These are phyloP conservation scores for Fulmarus glacialis DNA, from an alignment of 2,113 vertebrate genomes.

Conservation along the genomic window DNA sequence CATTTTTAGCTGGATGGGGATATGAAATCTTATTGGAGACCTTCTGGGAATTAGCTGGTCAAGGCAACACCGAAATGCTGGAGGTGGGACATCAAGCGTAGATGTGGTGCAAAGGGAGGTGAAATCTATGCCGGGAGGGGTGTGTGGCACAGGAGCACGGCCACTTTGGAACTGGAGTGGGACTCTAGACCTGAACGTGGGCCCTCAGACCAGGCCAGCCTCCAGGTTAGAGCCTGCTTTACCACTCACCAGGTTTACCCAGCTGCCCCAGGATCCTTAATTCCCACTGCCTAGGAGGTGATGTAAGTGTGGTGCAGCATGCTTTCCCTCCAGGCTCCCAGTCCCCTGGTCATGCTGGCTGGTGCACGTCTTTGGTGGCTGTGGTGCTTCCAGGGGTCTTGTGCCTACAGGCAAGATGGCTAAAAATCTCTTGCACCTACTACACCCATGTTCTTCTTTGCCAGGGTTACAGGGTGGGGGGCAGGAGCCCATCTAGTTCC, in stretches of 20 bases:
- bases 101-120: background rate
- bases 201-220: background rate
- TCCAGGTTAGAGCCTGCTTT: background rate
- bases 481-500: background rate
- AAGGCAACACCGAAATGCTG: background rate
- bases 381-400: background rate
- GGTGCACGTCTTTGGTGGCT: rapidly evolving
- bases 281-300: background rate
- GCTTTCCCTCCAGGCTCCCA: background rate
- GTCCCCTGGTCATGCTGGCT: background rate
- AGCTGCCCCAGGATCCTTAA: background rate
- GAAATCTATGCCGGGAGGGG: background rate
- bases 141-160: rapidly evolving
- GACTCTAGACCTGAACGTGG: background rate
- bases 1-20: background rate
- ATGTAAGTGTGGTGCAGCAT: rapidly evolving
- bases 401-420: background rate
- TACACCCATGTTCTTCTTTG: background rate
- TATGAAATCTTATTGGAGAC: background rate
- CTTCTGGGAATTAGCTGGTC: background rate
- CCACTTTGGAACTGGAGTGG: background rate
- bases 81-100: background rate
- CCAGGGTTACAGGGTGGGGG: background rate
- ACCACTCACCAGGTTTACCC: background rate
- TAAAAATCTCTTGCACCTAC: background rate